Base-by-base conservation (phyloP, 2,113 vertebrate genomes). In the Datnioides undecimradiatus region DNA sequence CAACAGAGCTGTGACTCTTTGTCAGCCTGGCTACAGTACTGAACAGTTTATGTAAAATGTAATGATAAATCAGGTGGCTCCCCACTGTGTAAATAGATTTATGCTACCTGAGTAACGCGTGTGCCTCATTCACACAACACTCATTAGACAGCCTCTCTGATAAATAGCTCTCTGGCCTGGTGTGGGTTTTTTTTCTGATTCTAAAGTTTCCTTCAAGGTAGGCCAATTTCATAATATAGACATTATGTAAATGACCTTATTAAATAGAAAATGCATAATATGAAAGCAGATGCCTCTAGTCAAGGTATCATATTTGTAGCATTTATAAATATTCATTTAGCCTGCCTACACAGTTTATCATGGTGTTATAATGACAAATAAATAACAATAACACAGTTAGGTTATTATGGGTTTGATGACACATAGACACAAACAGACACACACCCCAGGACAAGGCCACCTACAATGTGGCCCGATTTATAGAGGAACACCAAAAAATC, bases 191-290 rank as follows among this genome's bases (percentile, higher is more conserved):
- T 85, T 92, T 93, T 94, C 57, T 48, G 70, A 94, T 87, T 94
- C 90, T 95, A 59, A 95, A 94, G 91, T 93, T 95, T 81, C 95
- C 94, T 96, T 96, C 93, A 96, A 96, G 94, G 94, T 89, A 95
- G 88, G 89, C 87, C 95, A 95, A 95, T 94, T 93, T 91, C 95
- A 94, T 96, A 96, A 97, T 95, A 93, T 93, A 91, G 93, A 95
- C 93, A 96, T 97, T 97, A 97, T 97, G 96, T 94, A 96, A 96
- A 97, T 96, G 57, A 90, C 77, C 92, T 96, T 94, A 96, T 97
- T 96, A 97, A 95, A 87, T 87, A 92, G 85, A 94, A 91, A 93
- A 88, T 68, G 83, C 95, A 67, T 87, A 86, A 91, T 94, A 94
- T 93, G 94, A 93, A 92, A 84, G 82, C 93, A 94, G 92, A 93